Evolutionary conservation across 1,140 invertebrate species (phyloP).

Genomic region (Eueides isabella): DNA sequence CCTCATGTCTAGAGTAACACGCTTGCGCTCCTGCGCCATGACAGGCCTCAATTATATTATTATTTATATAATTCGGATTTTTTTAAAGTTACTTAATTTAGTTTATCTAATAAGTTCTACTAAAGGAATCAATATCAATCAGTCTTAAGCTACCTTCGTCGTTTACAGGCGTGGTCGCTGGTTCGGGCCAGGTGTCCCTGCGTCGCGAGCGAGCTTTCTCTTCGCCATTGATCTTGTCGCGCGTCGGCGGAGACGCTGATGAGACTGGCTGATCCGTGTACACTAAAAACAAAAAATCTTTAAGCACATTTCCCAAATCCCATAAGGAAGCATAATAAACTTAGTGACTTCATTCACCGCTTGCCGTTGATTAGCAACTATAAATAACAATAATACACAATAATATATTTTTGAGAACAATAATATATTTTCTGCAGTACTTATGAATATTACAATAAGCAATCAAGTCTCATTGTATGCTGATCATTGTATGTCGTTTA

Average conservation of each 20-base stretch:
- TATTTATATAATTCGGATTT: too few species aligned
- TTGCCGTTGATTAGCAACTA: too few species aligned
- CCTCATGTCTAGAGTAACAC: too few species aligned
- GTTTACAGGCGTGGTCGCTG: conserved; percentile 83
- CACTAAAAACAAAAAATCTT: conserved; percentile 57
- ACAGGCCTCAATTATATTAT: too few species aligned
- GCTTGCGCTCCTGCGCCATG: too few species aligned
- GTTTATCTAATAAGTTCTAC: too few species aligned
- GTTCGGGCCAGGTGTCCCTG: conserved; percentile 82
- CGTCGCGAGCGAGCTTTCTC: conserved; percentile 85
- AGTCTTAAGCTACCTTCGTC: conserved; percentile 54
- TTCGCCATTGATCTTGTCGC: conserved; percentile 88
- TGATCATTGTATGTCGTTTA: not conserved
- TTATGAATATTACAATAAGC: not conserved
- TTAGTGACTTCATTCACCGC: not conserved
- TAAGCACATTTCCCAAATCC: too few species aligned
- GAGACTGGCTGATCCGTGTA: conserved; percentile 86
- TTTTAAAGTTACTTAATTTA: too few species aligned
- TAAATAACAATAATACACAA: not conserved
- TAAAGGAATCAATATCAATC: too few species aligned
- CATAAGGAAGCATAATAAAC: too few species aligned
- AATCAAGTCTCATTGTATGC: not conserved
- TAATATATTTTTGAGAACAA: too few species aligned
- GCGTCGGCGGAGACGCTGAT: conserved; percentile 87
- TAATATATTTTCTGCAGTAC: not conserved